Evolutionary conservation across 2,797 vertebrate genomes (phyloP).

Genomic region (Jordanella pulchra): DNA sequence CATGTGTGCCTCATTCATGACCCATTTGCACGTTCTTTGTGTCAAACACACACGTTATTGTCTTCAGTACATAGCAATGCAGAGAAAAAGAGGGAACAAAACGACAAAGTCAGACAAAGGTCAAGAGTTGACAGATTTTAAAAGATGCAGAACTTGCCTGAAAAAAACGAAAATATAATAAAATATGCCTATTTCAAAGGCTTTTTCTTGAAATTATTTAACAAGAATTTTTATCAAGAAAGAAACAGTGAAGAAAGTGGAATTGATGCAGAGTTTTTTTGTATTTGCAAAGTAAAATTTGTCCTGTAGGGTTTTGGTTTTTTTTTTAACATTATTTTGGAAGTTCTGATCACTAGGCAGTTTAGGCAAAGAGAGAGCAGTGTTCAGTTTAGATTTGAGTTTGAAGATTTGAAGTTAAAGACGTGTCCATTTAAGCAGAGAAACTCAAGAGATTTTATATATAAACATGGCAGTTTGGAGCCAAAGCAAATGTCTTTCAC

Average conservation of each 20-base stretch:
- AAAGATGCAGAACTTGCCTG: not conserved
- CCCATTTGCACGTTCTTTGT: constrained; percentile 27
- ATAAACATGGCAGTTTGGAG: too few species aligned
- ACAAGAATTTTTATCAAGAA: not conserved
- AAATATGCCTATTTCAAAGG: constrained; percentile 2
- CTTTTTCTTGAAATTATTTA: not conserved
- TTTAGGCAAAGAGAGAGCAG: too few species aligned
- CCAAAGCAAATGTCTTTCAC: too few species aligned
- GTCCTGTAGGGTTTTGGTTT: not conserved
- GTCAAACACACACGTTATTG: not conserved
- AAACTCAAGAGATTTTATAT: too few species aligned
- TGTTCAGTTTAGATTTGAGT: too few species aligned
- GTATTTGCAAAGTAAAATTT: not conserved
- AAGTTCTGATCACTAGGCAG: not conserved
- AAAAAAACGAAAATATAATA: too few species aligned
- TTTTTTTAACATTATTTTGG: not conserved
- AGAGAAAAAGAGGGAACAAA: not conserved
- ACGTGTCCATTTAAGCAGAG: too few species aligned
- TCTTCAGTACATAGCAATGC: not conserved
- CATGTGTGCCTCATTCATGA: constrained; percentile 50
- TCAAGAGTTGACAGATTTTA: not conserved
- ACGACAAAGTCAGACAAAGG: not conserved
- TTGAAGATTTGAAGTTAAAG: too few species aligned
- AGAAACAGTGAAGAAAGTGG: not conserved
- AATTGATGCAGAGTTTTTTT: not conserved